Base-by-base conservation (phyloP, 2,113 vertebrate species). In the Chamaetylas fuelleborni region DNA sequence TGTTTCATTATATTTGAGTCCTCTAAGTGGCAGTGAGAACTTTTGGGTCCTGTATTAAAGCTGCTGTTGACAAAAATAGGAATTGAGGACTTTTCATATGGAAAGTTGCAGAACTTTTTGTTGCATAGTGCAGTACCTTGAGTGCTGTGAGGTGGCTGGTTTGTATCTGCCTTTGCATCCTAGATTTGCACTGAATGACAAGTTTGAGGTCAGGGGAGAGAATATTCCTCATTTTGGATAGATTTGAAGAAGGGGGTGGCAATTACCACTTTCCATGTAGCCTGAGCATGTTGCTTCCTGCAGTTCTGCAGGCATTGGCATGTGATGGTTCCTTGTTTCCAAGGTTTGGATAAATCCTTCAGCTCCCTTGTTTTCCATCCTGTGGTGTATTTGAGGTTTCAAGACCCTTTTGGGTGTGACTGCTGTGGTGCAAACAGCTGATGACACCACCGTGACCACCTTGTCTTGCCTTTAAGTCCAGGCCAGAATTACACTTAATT, bases 151-250 rank as follows among this genome's bases (percentile, higher is more conserved):
- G 38, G 9, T 33, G 25, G 4, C 57, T 64, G 51, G 6, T 57
- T 71, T 40, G 12, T 65, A 26, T 33, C 11, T 40, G 45, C 19
- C 29, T 80, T 64, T 50, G 22, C 17, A 19, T 73, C 25, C 43
- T 50, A 5, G 43, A 56, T 23, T 84, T 56, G n/a, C 9, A 8
- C 2, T 29, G 24, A 57, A 9, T 31, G 17, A 54, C 0, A 0
- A 23, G 6, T 72, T 62, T 54, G 58, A 40, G 19, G 23, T 84
- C 72, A 69, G 33, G 43, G 29, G 42, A n/a, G 50, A 77, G 50
- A 77, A 9, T 19, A 57, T 54, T 80, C 5, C 15, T 11, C 6
- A 6, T n/a, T 25, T 20, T 53, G 38, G 57, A 12, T 16, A 12
- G 38, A 64, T 71, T 42, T 86, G 53, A 62, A 82, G 43, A 53